Evolutionary conservation across 2,797 vertebrate species (phyloP), one percentile per base, ranked within the genome.

Genomic region (Rhinophrynus dorsalis): DNA sequence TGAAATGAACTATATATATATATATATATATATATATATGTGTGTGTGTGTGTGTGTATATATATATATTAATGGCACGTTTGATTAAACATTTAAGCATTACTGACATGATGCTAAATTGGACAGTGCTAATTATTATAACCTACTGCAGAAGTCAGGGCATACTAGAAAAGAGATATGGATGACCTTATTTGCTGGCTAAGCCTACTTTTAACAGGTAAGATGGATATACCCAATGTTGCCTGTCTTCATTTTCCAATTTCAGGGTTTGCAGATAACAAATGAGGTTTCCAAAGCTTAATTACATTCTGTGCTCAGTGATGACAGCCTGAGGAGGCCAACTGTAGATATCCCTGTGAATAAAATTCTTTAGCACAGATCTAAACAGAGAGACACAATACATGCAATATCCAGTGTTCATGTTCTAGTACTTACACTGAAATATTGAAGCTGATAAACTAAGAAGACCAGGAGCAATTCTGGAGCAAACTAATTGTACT

Each of bases 241-340:
- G 38, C 38, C 21, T 44, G 57, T 26, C 57, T 44, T 60, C 44
- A 60, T 44, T 27, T 40, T 60, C 37, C 38, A 60, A 60, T 60
- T 60, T 69, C 38, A 55, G 29, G 48, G 37, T 45, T 33, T 35
- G 21, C 50, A 44, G 67, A 61, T 69, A 55, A 62, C 38, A 45
- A 55, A 45, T 52, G 30, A 26, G 26, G 21, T 69, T 68, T 23
- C 15, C 29, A 32, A 12, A 33, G 47, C 40, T 52, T 44, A 40
- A 68, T 68, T 60, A 68, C 38, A 51, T 69, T 44, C 33, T 60
- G 35, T 30, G n/a, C 57, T 61, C n/a, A 26, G 24, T 44, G 35
- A 35, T 62, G 59, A 15, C 50, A 69, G 15, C 27, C 23, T 62
- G 51, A 32, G 38, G 29, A 44, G 57, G 57, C 57, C 38, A 60